A percentile compares a stretch with the other conserved stretches of the same genome.
Evolutionary conservation across 2,113 vertebrate genomes (phyloP).

Genomic region (Himantopus leucocephalus): DNA sequence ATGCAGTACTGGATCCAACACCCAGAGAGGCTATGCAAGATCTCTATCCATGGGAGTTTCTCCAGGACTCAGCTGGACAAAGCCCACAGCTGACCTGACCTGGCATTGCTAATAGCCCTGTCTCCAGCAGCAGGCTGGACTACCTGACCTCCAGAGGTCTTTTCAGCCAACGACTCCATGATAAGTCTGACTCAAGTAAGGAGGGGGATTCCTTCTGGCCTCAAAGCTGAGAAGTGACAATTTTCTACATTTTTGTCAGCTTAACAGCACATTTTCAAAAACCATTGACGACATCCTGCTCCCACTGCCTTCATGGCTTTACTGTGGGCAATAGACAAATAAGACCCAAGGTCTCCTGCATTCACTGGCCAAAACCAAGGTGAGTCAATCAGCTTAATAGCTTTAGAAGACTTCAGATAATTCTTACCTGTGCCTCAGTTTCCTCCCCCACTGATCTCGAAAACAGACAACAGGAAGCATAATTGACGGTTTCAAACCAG

Average conservation of each 20-base stretch:
- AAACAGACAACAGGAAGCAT: constrained; percentile 38
- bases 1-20: background rate
- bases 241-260: background rate
- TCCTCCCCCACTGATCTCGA: constrained; percentile 15
- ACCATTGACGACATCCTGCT: background rate
- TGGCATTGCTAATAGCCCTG: background rate
- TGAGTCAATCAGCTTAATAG: constrained; percentile 37
- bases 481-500: constrained; percentile 18
- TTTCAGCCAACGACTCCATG: background rate
- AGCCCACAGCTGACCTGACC: background rate
- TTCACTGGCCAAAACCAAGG: background rate
- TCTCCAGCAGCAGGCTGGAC: background rate
- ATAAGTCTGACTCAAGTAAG: background rate
- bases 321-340: background rate
- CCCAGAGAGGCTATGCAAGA: background rate
- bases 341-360: background rate
- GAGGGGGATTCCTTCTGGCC: background rate
- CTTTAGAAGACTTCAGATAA: background rate
- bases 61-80: background rate
- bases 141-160: background rate
- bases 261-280: background rate
- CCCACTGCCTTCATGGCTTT: background rate
- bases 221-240: background rate
- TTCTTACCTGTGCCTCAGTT: constrained; percentile 31
- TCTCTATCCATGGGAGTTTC: background rate